Evolutionary conservation across 2,797 vertebrate genomes (phyloP).

Genomic region (Octomys mimax): DNA sequence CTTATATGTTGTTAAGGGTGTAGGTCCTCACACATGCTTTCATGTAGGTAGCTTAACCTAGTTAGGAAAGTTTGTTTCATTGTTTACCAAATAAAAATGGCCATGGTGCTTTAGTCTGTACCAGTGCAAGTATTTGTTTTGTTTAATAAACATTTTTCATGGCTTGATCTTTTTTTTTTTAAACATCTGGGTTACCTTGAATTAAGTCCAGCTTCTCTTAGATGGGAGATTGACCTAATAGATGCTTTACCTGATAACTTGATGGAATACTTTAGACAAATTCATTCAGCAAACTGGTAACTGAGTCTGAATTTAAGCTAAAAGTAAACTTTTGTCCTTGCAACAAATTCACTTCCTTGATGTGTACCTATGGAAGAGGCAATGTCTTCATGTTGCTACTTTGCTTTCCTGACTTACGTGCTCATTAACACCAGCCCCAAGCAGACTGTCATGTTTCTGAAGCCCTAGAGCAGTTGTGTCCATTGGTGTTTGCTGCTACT

Average conservation of each 20-base stretch:
- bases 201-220: constrained; percentile 3
- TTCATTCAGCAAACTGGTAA: background rate
- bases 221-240: background rate
- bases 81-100: background rate
- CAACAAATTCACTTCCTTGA: constrained; percentile 8
- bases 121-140: background rate
- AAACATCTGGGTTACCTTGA: background rate
- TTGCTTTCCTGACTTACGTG: background rate
- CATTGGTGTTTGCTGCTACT: background rate
- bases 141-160: constrained; percentile 40
- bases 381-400: background rate
- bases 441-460: background rate
- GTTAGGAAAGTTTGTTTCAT: background rate
- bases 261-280: background rate
- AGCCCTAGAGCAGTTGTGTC: constrained; percentile 31
- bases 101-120: background rate
- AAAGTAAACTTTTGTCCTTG: background rate
- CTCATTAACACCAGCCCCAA: background rate
- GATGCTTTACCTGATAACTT: constrained; percentile 24
- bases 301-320: constrained; percentile 65
- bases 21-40: background rate
- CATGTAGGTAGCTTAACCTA: background rate
- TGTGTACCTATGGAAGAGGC: background rate
- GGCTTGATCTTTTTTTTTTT: background rate
- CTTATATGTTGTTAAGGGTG: background rate